phyloP scores from a whole-genome alignment of 2,888 invertebrate genomes.

The Scelioninae gen. 2 region DNA sequence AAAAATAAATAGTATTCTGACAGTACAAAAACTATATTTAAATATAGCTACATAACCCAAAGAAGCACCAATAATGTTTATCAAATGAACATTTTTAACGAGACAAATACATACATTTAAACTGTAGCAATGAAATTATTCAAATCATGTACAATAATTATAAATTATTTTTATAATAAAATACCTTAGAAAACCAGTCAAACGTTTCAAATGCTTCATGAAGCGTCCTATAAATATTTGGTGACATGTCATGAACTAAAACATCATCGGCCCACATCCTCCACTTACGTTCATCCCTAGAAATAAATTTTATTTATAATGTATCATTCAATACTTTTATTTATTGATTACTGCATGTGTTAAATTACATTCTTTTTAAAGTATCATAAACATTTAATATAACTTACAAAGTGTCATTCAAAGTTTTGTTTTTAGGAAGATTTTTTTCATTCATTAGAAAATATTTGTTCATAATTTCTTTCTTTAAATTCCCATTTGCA shows the following conservation, averaged over 20 bases:
- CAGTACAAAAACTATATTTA: too few relatives aligned
- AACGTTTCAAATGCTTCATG: conserved; percentile 93
- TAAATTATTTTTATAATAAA: background rate
- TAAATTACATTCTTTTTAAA: too few relatives aligned
- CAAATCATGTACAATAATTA: too few relatives aligned
- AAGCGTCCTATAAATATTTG: conserved; percentile 94
- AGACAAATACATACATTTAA: too few relatives aligned
- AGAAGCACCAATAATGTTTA: too few relatives aligned
- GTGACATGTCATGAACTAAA: conserved; percentile 94
- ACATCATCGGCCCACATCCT: conserved; percentile 95
- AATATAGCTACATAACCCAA: too few relatives aligned
- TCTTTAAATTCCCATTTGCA: conserved; percentile 81
- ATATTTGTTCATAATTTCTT: conserved; percentile 91
- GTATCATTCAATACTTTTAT: background rate
- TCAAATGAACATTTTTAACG: too few relatives aligned
- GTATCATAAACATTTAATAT: too few relatives aligned
- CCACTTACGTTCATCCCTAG: conserved; percentile 95
- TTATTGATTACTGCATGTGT: background rate
- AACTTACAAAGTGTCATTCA: conserved; percentile 79
- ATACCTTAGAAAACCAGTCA: conserved; percentile 90
- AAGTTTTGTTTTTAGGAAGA: conserved; percentile 76
- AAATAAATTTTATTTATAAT: conserved; percentile 19
- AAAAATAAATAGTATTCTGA: too few relatives aligned
- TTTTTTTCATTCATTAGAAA: conserved; percentile 87
- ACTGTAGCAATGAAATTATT: too few relatives aligned